phyloP scores from a whole-genome alignment of 2,888 invertebrate species.

The Aelia acuminata region DNA sequence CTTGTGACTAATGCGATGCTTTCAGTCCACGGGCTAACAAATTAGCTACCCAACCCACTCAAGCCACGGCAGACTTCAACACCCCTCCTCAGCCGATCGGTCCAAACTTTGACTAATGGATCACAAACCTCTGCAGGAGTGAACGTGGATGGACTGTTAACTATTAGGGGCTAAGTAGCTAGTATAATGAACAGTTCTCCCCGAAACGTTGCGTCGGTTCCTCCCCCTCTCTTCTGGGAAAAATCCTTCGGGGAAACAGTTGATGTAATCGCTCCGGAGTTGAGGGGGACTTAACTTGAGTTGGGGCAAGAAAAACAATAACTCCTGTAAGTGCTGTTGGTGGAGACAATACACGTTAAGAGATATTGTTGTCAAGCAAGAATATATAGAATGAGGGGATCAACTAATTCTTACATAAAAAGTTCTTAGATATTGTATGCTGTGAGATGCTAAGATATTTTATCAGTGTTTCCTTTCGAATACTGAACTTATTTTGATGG shows the following conservation, averaged over 20 bases:
- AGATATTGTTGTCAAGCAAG: background rate
- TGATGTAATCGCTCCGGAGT: background rate
- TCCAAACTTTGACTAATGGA: slow-evolving; percentile 8
- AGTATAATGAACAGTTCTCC: background rate
- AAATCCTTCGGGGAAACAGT: background rate
- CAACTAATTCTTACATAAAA: background rate
- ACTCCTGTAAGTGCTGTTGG: background rate
- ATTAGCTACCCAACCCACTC: background rate
- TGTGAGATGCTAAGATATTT: no score
- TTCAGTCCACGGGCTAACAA: background rate
- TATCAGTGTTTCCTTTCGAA: no score
- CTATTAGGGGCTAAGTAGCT: background rate
- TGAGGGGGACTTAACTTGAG: background rate
- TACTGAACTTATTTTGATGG: no score
- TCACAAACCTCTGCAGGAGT: background rate
- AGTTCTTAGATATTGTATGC: no score
- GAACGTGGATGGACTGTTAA: background rate
- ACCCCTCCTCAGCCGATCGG: background rate
- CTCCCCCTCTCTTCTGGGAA: background rate
- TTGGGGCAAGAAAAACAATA: background rate
- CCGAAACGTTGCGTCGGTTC: background rate
- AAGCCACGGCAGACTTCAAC: background rate
- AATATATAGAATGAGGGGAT: background rate
- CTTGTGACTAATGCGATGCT: slow-evolving; percentile 15
- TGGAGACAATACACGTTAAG: background rate